Conservation (phyloP, 2,888 invertebrate species). For the Drosophila histrio region DNA sequence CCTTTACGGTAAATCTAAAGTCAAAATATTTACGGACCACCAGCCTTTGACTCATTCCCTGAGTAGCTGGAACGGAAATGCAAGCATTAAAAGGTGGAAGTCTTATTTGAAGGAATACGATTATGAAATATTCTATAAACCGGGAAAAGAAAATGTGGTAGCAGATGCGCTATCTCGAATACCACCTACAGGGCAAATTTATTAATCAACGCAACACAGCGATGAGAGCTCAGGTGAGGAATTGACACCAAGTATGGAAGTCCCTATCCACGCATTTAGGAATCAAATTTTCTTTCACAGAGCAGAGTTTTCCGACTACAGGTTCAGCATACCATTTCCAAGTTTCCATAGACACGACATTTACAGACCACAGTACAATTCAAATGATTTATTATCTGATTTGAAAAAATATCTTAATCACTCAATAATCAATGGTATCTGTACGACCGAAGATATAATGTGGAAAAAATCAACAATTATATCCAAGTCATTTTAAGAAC, state of each 20-base stretch:
- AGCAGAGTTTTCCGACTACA: not conserved
- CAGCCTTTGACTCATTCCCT: not conserved
- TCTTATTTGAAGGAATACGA: slow-evolving; percentile 37
- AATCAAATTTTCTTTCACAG: slow-evolving; percentile 37
- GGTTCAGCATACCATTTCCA: slow-evolving; percentile 16
- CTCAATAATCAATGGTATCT: slow-evolving; percentile 3
- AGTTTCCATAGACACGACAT: slow-evolving; percentile 13
- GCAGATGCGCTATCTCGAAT: slow-evolving; percentile 19
- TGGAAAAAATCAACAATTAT: not conserved
- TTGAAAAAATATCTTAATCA: not conserved
- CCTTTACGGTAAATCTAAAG: not conserved
- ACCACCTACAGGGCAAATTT: slow-evolving; percentile 11
- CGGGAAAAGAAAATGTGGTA: slow-evolving; percentile 57
- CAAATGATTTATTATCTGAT: not conserved
- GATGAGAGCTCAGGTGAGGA: slow-evolving; percentile 29
- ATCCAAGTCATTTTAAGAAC: slow-evolving; percentile 5
- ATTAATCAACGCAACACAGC: slow-evolving; percentile 39
- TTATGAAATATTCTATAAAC: slow-evolving; percentile 75
- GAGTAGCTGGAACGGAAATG: slow-evolving; percentile 13
- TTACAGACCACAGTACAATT: not conserved
- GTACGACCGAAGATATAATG: slow-evolving; percentile 13
- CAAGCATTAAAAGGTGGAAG: slow-evolving; percentile 39
- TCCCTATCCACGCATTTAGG: slow-evolving; percentile 43
- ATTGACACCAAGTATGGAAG: slow-evolving; percentile 35
- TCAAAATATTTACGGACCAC: too few relatives aligned